Percentiles rank a stretch among this genome's conserved stretches.
Evolutionary conservation across 2,888 invertebrate genomes (phyloP).

Genomic region (Bellardia bayeri): DNA sequence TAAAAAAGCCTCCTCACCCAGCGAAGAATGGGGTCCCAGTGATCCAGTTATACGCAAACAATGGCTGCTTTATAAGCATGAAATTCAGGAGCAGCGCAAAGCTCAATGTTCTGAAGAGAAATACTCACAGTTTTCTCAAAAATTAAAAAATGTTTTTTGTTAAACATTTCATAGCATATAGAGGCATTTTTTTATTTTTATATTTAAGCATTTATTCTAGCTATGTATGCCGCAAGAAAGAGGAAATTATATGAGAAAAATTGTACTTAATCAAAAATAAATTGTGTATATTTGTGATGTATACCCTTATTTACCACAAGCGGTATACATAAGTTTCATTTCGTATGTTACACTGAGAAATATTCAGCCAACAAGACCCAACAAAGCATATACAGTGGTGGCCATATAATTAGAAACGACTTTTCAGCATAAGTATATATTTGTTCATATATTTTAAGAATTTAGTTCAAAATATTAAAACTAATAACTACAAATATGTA

Average conservation of each 20-base stretch:
- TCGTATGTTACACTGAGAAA: too few species aligned
- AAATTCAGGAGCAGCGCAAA: conserved; percentile 64
- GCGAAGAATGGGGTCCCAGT: conserved; percentile 75
- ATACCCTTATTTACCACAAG: too few species aligned
- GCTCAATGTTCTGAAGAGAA: conserved; percentile 40
- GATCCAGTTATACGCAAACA: conserved; percentile 69
- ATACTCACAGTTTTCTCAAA: conserved; percentile 69
- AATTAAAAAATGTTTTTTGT: conserved; percentile 68
- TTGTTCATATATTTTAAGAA: too few species aligned
- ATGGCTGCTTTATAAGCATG: conserved; percentile 73
- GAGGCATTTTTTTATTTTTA: conserved; percentile 26
- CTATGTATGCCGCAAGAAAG: background rate
- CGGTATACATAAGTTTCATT: background rate
- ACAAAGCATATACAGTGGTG: too few species aligned
- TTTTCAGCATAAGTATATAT: too few species aligned
- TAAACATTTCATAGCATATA: conserved; percentile 9
- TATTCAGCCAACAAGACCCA: too few species aligned
- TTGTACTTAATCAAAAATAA: conserved; percentile 38
- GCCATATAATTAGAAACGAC: too few species aligned
- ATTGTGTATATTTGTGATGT: background rate
- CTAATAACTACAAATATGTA: too few species aligned
- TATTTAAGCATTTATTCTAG: conserved; percentile 54
- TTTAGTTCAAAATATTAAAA: too few species aligned
- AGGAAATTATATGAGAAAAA: background rate
- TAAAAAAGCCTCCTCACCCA: conserved; percentile 65